Base-by-base conservation (phyloP, 2,797 vertebrate species). In the Liparis tanakae region DNA sequence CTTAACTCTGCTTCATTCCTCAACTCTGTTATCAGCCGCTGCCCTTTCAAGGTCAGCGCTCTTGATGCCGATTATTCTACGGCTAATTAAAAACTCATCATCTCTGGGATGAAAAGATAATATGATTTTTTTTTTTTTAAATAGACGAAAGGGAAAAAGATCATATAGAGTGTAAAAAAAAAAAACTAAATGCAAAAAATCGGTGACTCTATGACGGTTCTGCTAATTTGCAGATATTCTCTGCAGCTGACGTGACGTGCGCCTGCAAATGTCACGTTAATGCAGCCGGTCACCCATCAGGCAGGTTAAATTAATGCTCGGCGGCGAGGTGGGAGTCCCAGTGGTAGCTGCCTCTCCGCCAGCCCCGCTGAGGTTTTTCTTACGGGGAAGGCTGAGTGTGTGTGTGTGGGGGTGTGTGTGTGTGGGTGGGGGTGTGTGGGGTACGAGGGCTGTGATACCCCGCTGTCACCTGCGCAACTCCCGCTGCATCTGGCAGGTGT, bases 71-170 rank as follows among this genome's bases (percentile, higher is more conserved):
- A 87, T 90, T 78, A 83, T 79, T 81, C 78, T 70, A 65, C 37
- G 61, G 67, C 83, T 85, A 90, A 90, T 92, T 90, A 91, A 91
- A 90, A 92, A 87, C 77, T 70, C 78, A 87, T 89, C 82, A 85
- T 80, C 73, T 63, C 37, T 0, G 34, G 67, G 70, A 87, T 85
- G 81, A 84, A 86, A 81, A 70, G 79, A 88, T 87, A 85, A 87
- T 82, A 76, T 67, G 56, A 84, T 30, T 30, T 30, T 30, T 30
- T 30, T 30, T 30, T 30, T 30, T 30, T 30, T 30, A 30, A 30
- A 30, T 30, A 30, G 25, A 30, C 25, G 13, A 70, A 10, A 10
- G 25, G 25, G 67, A 39, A 66, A 69, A 77, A 74, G 72, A 67
- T 72, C 43, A 70, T 33, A 82, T 59, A 76, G 53, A 70, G 57